Base-by-base conservation (phyloP, 2,888 invertebrate genomes). In the Ditula angustiorana region DNA sequence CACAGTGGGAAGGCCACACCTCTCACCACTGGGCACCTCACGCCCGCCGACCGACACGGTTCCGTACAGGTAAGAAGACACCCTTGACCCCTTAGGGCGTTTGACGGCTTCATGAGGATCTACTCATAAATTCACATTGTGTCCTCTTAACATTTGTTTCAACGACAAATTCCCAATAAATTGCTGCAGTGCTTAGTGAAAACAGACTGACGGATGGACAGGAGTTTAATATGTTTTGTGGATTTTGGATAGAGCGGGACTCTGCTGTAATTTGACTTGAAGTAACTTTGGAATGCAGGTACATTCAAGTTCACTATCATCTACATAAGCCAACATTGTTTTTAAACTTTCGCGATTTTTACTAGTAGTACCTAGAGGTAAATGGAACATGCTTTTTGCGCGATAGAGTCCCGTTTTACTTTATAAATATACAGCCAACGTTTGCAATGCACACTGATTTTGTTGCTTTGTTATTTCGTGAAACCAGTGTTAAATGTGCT, bases 1-100 rank as follows among this genome's bases (percentile, higher is more conserved):
- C 97, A 97, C 95, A 96, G 96, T 81, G 93, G 93, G 65, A 97
- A 97, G 90, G 96, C 96, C 79, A 96, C 96, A 81, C 97, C 97
- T 82, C 95, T 96, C 85, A 96, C 96, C 79, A 94, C 97, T 78
- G 97, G 92, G 1, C 97, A 97, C 89, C 95, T 98, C 85, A 98
- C 98, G 78, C 97, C 98, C 79, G 98, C 98, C 77, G 98, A 98
- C 94, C 95, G 98, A 93, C 98, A 98, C 90, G 99, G 98, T 90
- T 99, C 98, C 84, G 98, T 99, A 79, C 98, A 98, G 96, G 97
- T 97, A 94, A 69, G 66, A 10, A 23, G 16, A 23, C 8, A 23
- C 11, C 24, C 23, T 46, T 21, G 44, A 5, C 41, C 8, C n/a
- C 46, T 46, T 46, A 1, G 46, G 8, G 23, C 16, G 10, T 19